A percentile compares a stretch with the other conserved stretches of the same genome.
These are phyloP conservation scores for Dicentrarchus labrax DNA, from an alignment of 2,113 vertebrate species.

Conservation along the genomic window DNA sequence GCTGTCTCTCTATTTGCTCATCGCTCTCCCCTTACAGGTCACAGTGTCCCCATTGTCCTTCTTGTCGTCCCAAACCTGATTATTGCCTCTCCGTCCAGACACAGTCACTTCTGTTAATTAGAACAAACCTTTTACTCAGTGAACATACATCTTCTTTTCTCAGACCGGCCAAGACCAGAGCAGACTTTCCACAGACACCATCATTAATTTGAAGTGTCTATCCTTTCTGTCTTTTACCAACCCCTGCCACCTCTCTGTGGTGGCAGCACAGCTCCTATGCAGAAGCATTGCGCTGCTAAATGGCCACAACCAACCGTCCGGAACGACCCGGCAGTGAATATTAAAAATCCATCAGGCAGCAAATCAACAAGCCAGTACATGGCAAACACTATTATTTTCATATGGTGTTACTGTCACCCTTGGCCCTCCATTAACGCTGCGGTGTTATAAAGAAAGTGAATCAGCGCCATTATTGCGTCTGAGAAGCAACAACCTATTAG, in stretches of 20 bases:
- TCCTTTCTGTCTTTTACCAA: slow-evolving; percentile 49
- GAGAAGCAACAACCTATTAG: slow-evolving; percentile 77
- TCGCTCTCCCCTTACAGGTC: slow-evolving; percentile 50
- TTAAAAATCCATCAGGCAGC: slow-evolving; percentile 81
- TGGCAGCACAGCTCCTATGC: slow-evolving; percentile 47
- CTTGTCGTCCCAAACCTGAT: slow-evolving; percentile 77
- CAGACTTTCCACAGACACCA: slow-evolving; percentile 57
- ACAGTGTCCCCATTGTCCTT: slow-evolving; percentile 64
- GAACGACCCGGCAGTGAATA: slow-evolving; percentile 74
- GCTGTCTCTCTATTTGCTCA: slow-evolving; percentile 40
- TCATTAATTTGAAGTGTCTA: slow-evolving; percentile 72
- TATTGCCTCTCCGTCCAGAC: slow-evolving; percentile 73
- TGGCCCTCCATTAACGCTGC: slow-evolving; percentile 68
- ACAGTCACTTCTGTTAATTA: slow-evolving; percentile 79
- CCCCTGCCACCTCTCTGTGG: slow-evolving; percentile 41
- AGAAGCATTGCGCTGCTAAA: slow-evolving; percentile 66
- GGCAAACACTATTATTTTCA: slow-evolving; percentile 80
- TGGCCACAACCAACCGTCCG: slow-evolving; percentile 58
- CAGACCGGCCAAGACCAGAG: slow-evolving; percentile 34
- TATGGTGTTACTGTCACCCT: slow-evolving; percentile 73
- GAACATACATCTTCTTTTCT: slow-evolving; percentile 60
- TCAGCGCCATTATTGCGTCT: slow-evolving; percentile 64
- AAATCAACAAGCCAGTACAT: slow-evolving; percentile 72
- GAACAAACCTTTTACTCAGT: slow-evolving; percentile 76
- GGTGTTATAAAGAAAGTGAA: slow-evolving; percentile 75